phyloP scores from a whole-genome alignment of 1,140 invertebrate genomes.

The silkworm (Bombyx mori) region ASM3026992v2 NC_085111.1:8367501-8368000 shows the following conservation, averaged over 20 bases:
- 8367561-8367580: not conserved
- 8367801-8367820: too few relatives aligned
- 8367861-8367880: not conserved
- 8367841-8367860: not conserved
- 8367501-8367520: not conserved
- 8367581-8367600: not conserved
- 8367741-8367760: too few relatives aligned
- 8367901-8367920: not conserved
- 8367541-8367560: not conserved
- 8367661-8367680: not conserved
- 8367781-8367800: not conserved
- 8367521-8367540: not conserved
- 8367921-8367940: not conserved
- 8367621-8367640: not conserved
- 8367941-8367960: not conserved
- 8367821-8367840: not conserved
- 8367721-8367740: too few relatives aligned
- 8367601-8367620: not conserved
- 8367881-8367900: slow-evolving; percentile 5
- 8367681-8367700: not conserved
- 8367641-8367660: not conserved
- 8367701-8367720: not conserved
- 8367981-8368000: slow-evolving; percentile 14
- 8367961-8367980: slow-evolving; percentile 6
- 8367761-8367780: not conserved